phyloP scores from a whole-genome alignment of 1,140 invertebrate genomes.

The Drosophila orena region DNA sequence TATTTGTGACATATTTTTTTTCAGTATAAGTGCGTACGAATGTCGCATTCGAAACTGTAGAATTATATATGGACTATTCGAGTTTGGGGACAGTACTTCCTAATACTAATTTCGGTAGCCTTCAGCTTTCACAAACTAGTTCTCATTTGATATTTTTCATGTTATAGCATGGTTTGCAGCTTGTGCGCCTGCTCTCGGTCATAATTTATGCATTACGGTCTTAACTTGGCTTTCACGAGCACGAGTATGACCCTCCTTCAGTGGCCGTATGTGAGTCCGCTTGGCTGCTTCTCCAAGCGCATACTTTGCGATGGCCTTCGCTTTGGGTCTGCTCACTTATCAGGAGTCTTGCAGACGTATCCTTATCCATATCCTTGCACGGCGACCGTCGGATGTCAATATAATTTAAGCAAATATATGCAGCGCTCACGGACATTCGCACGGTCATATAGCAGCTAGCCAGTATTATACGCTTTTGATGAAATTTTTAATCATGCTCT shows the following conservation, averaged over 20 bases:
- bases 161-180: conserved; percentile 18
- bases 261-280: conserved; percentile 15
- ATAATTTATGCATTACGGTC: conserved; percentile 76
- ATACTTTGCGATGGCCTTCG: conserved; percentile 52
- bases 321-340: conserved; percentile 67
- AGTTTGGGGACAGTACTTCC: no score
- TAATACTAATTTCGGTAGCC: no score
- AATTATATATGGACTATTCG: no score
- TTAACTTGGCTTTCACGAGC: conserved; percentile 57
- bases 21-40: no score
- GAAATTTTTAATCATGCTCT: conserved; percentile 71
- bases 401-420: conserved; percentile 80
- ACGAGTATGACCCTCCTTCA: conserved; percentile 10
- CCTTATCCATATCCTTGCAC: conserved; percentile 54
- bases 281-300: conserved; percentile 32
- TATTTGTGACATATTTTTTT: no score
- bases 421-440: conserved; percentile 41
- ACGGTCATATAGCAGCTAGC: conserved; percentile 7
- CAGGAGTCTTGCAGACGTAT: conserved; percentile 60
- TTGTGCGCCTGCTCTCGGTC: conserved; percentile 34
- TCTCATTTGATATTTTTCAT: conserved; percentile 31
- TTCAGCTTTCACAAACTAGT: conserved; percentile 4
- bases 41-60: no score
- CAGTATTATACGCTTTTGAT: conserved; percentile 35
- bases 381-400: conserved; percentile 65